Percentiles rank a stretch among this genome's conserved stretches.
phyloP scores from a whole-genome alignment of 2,888 invertebrate genomes.

The Reticulitermes lucifugus region DNA sequence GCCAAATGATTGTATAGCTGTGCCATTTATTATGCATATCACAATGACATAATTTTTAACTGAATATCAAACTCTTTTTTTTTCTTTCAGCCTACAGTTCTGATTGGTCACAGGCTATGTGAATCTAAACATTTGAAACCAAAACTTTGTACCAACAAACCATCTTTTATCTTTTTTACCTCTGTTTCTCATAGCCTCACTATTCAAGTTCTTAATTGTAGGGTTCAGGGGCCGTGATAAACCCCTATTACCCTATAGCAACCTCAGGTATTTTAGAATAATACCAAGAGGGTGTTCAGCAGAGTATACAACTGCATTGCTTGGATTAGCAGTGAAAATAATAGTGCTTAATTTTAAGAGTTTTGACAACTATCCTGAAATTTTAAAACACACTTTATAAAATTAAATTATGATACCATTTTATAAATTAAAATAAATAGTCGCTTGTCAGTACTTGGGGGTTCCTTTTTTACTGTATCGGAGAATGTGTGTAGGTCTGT shows the following conservation, averaged over 20 bases:
- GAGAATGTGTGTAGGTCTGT: neutral
- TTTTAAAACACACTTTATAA: conserved; percentile 2
- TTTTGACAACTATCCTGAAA: neutral
- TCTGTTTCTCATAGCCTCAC: neutral
- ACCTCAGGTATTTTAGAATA: conserved; percentile 6
- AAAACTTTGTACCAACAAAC: neutral
- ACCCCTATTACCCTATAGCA: neutral
- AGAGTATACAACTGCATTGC: neutral
- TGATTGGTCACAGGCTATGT: neutral
- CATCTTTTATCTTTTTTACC: neutral
- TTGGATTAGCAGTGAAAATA: neutral
- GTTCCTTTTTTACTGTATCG: neutral
- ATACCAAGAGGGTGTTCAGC: conserved; percentile 11
- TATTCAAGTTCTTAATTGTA: neutral
- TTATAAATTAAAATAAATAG: neutral
- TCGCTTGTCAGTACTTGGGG: neutral
- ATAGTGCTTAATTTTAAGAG: neutral
- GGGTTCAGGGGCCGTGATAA: conserved; percentile 13
- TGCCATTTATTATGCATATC: neutral
- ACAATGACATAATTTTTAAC: neutral
- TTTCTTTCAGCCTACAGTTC: neutral
- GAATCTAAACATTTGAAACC: neutral
- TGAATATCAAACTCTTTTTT: neutral
- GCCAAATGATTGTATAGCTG: neutral
- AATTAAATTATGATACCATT: neutral